phyloP scores from a whole-genome alignment of 2,888 invertebrate genomes.

The Eilema depressum region DNA sequence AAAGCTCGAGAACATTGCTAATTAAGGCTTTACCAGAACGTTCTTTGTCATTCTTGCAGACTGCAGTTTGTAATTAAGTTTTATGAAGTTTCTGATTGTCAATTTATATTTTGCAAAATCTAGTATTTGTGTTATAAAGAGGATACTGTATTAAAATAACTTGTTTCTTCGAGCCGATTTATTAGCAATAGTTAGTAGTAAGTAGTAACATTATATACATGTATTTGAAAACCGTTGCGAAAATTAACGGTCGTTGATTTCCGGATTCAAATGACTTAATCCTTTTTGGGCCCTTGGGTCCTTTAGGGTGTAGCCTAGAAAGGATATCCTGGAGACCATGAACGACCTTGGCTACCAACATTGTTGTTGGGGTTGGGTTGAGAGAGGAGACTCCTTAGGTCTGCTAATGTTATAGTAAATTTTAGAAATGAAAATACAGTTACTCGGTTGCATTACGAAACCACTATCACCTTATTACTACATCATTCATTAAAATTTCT shows the following conservation, averaged over 20 bases:
- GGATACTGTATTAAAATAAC: background rate
- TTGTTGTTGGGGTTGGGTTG: too few species aligned
- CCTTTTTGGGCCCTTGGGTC: too few species aligned
- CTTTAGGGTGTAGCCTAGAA: too few species aligned
- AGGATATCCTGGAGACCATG: too few species aligned
- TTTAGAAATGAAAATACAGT: background rate
- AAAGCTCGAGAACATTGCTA: slow-evolving; percentile 1
- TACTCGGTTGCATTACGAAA: background rate
- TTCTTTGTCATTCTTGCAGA: background rate
- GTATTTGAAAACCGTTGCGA: background rate
- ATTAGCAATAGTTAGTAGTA: background rate
- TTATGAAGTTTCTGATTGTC: background rate
- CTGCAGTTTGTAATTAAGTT: background rate
- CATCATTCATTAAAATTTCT: background rate
- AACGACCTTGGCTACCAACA: too few species aligned
- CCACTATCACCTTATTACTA: background rate
- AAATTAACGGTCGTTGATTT: background rate
- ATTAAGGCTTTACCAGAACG: background rate
- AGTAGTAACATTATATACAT: background rate
- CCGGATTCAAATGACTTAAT: background rate
- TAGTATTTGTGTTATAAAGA: too few species aligned
- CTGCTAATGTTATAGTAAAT: background rate
- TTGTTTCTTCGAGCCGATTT: background rate
- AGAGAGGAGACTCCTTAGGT: too few species aligned
- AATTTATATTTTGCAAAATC: background rate